Evolutionary conservation across 2,113 vertebrate species (phyloP), one percentile per base, ranked within the genome.

Genomic region (Daboia siamensis): DNA sequence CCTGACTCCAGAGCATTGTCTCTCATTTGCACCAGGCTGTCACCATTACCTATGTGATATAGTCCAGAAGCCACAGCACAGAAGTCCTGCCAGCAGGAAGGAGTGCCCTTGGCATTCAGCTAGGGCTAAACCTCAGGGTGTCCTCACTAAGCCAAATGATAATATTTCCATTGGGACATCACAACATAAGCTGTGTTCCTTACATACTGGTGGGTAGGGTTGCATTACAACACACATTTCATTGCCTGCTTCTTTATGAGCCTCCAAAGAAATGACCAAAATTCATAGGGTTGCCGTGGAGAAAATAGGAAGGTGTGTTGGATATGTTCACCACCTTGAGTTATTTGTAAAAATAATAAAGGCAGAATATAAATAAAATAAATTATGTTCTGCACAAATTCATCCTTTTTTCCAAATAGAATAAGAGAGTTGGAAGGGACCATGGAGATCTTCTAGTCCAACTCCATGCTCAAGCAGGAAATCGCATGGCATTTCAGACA

Each of bases 191-290:
- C 4, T n/a, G 12, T n/a, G 29, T 4, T n/a, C 26, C 26, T 64
- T 4, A 4, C 26, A 69, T n/a, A 15, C 11, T 15, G 5, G n/a
- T n/a, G n/a, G n/a, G n/a, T 74, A 15, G 64, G 64, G 5, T 15
- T 69, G 4, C 61, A 69, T 69, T 69, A 69, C 64, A 69, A 69
- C 29, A 59, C 39, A 57, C 91, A 84, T 33, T 95, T 91, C 93
- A 93, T 94, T 59, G 33, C 33, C 2, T 74, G 29, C n/a, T 13
- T 74, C n/a, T 33, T 15, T 33, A n/a, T 69, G 29, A 17, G 33
- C 0, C 92, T 93, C 91, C 90, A 96, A 92, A 95, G 88, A 94
- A 90, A 0, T 93, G 87, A 93, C 91, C 94, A 95, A 96, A 95
- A 55, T 94, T 95, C 59, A 29, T 12, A 29, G 10, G 10, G 26